Conservation (phyloP, 2,113 vertebrate species). For the Cepphus grylle region DNA sequence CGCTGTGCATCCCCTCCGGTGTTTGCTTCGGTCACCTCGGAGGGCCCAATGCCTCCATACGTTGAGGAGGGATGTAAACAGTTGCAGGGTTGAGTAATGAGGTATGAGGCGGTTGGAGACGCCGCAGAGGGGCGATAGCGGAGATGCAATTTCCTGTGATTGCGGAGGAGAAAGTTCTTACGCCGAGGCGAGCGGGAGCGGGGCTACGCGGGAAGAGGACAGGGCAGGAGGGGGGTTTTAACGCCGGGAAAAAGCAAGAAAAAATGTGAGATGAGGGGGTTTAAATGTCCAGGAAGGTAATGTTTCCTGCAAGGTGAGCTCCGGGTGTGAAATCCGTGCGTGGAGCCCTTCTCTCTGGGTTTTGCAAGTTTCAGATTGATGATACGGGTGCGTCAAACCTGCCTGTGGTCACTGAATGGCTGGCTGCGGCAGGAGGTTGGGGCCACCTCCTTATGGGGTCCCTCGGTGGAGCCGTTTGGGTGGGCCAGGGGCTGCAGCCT, state of each 20-base stretch:
- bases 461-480: no score
- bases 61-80: background rate
- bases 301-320: background rate
- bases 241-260: background rate
- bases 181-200: rapidly evolving
- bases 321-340: rapidly evolving
- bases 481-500: background rate
- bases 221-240: background rate
- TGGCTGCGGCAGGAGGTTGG: rapidly evolving
- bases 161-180: background rate
- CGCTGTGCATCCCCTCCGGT: background rate
- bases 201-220: background rate
- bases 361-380: background rate
- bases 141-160: background rate
- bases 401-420: rapidly evolving
- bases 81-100: background rate
- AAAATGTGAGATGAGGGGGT: background rate
- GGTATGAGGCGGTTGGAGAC: background rate
- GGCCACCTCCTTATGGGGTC: background rate
- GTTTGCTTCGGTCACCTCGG: rapidly evolving
- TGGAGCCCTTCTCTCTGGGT: background rate
- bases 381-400: background rate
- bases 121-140: background rate
- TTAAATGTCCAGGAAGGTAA: background rate
- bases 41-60: background rate